Conservation (phyloP, 2,113 vertebrate species). For the Oceanodroma tethys region DNA sequence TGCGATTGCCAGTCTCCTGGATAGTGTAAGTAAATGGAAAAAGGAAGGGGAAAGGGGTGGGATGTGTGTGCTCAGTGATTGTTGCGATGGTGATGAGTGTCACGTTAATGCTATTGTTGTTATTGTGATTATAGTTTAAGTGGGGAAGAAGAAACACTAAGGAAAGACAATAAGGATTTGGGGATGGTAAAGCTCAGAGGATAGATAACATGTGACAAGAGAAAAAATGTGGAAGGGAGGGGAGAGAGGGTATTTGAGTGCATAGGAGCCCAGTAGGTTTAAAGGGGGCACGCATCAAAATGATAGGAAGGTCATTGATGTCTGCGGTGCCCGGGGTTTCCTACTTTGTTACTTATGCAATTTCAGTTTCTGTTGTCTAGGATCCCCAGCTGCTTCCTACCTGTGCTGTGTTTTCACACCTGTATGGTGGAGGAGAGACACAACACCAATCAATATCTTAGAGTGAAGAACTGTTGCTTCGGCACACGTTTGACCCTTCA, state of each 20-base stretch:
- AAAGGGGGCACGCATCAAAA: background rate
- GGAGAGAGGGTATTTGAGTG: background rate
- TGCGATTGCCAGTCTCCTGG: background rate
- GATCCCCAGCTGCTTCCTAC: background rate
- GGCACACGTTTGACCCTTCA: background rate
- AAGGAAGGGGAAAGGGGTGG: background rate
- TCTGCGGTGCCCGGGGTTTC: background rate
- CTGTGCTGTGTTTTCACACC: background rate
- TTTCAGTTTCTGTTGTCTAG: background rate
- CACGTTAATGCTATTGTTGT: background rate
- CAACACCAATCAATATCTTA: background rate
- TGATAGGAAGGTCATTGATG: background rate
- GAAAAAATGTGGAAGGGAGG: background rate
- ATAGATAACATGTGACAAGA: background rate
- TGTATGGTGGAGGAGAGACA: background rate
- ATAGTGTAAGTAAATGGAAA: background rate
- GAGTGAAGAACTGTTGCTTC: background rate
- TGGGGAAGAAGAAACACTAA: background rate
- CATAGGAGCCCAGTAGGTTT: background rate
- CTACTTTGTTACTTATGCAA: background rate
- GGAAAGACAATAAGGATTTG: background rate
- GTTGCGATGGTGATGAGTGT: background rate
- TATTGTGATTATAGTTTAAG: background rate
- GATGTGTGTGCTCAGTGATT: background rate
- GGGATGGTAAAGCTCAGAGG: background rate